Evolutionary conservation across 2,888 invertebrate genomes (phyloP).

Genomic region (Campaea margaritaria): DNA sequence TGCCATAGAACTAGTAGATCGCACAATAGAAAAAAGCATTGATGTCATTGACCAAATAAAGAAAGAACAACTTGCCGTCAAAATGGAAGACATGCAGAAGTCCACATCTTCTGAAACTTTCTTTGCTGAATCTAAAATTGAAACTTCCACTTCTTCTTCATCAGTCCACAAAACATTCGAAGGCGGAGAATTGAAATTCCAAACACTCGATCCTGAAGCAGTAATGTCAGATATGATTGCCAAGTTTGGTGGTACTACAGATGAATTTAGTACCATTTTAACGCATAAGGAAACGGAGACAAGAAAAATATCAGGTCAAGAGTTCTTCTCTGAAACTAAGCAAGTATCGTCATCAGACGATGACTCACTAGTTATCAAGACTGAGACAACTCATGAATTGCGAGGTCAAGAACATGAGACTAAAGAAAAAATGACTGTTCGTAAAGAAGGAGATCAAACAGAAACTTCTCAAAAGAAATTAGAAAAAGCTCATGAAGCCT

Average conservation of each 20-base stretch:
- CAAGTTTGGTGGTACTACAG: slow-evolving; percentile 67
- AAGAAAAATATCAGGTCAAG: slow-evolving; percentile 80
- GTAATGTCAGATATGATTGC: slow-evolving; percentile 78
- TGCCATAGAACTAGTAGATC: slow-evolving; percentile 83
- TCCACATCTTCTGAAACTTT: slow-evolving; percentile 72
- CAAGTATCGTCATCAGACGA: slow-evolving; percentile 81
- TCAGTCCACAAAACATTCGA: slow-evolving; percentile 74
- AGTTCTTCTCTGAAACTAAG: slow-evolving; percentile 78
- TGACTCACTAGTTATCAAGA: slow-evolving; percentile 78
- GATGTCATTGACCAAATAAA: slow-evolving; percentile 76
- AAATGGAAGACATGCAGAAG: slow-evolving; percentile 76
- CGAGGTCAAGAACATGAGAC: slow-evolving; percentile 80
- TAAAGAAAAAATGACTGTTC: slow-evolving; percentile 78
- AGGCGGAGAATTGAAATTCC: slow-evolving; percentile 70
- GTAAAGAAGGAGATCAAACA: slow-evolving; percentile 77
- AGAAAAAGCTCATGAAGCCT: slow-evolving; percentile 82
- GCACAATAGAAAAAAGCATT: slow-evolving; percentile 77
- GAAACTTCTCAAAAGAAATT: slow-evolving; percentile 82
- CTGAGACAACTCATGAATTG: slow-evolving; percentile 77
- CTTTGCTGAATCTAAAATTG: slow-evolving; percentile 72
- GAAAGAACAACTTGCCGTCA: slow-evolving; percentile 73
- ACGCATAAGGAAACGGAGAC: slow-evolving; percentile 83
- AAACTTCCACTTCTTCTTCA: slow-evolving; percentile 77
- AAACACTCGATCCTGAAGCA: slow-evolving; percentile 71
- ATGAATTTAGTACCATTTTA: slow-evolving; percentile 73